Base-by-base conservation (phyloP, 2,113 vertebrate genomes). In the Labrus mixtus region DNA sequence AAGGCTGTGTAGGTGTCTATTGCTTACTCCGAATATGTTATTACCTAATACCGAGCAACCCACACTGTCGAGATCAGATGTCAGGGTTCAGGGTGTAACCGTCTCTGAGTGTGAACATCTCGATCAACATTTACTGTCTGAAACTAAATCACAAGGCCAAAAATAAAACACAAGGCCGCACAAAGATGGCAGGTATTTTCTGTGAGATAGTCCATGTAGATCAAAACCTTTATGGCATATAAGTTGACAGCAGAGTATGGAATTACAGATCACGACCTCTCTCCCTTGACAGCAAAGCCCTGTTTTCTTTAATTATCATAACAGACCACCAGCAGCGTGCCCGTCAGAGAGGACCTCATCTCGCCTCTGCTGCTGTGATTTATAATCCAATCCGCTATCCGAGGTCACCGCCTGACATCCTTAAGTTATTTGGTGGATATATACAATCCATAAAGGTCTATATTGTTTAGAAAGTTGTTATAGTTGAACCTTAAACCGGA, bases 251-350 rank as follows among this genome's bases (percentile, higher is more conserved):
- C 23, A 36, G 58, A 64, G 77, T 73, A 66, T 80, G 70, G 53
- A 74, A 73, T 86, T 68, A 86, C 78, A 78, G 45, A 61, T 76
- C 73, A 3, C 45, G 81, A 88, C 83, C 76, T 60, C 72, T 60
- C 22, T 53, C 46, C 62, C 11, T 0, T 71, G 67, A 73, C 64
- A 65, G 65, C 4, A 2, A 76, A 43, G 62, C 73, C 73, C 25
- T 79, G 71, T 85, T 88, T 76, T 64, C 80, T 83, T 85, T 69
- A 73, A 84, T 84, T 85, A 83, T 85, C 48, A 67, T 77, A 83
- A 68, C 56, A 78, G 83, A 90, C 84, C 89, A 83, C 84, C 84
- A 78, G 76, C 80, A 68, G 39, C 63, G 70, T 15, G 56, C 43
- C 67, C 56, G 8, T 23, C 39, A 67, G 41, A 74, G 36, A 12